Percentiles rank a stretch among this genome's conserved stretches.
These are phyloP conservation scores for Odontamblyopus rebecca DNA, from an alignment of 2,797 vertebrate species.

Conservation along the genomic window DNA sequence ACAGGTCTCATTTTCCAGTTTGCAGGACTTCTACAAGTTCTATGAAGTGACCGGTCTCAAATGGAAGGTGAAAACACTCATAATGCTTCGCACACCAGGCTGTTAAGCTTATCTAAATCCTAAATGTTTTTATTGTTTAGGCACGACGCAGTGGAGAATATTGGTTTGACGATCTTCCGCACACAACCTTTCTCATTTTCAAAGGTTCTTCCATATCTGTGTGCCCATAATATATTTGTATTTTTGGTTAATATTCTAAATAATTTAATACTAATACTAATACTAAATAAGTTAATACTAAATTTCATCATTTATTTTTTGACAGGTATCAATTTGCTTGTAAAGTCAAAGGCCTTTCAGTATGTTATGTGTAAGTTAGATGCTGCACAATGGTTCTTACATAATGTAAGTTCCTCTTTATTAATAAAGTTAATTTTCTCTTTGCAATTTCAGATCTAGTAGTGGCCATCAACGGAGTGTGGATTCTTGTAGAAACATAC, in stretches of 20 bases:
- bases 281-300: background rate
- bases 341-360: conserved; percentile 92
- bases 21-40: conserved; percentile 94
- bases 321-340: conserved; percentile 92
- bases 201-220: conserved; percentile 78
- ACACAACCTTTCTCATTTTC: conserved; percentile 93
- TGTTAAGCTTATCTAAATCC: conserved; percentile 7
- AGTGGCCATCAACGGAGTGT: conserved; percentile 93
- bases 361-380: conserved; percentile 94
- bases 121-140: conserved; percentile 61
- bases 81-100: background rate
- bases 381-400: background rate
- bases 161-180: conserved; percentile 96
- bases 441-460: conserved; percentile 82
- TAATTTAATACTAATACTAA: no score
- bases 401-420: background rate
- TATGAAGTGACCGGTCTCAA: conserved; percentile 94
- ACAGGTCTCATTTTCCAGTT: conserved; percentile 65
- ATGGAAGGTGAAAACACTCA: conserved; percentile 85
- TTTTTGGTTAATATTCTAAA: background rate
- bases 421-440: background rate
- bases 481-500: conserved; percentile 95
- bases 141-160: conserved; percentile 88
- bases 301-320: background rate
- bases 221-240: conserved; percentile 9